A percentile compares a stretch with the other conserved stretches of the same genome.
These are phyloP conservation scores for Drosophila helvetica DNA, from an alignment of 2,888 invertebrate species.

Conservation along the genomic window DNA sequence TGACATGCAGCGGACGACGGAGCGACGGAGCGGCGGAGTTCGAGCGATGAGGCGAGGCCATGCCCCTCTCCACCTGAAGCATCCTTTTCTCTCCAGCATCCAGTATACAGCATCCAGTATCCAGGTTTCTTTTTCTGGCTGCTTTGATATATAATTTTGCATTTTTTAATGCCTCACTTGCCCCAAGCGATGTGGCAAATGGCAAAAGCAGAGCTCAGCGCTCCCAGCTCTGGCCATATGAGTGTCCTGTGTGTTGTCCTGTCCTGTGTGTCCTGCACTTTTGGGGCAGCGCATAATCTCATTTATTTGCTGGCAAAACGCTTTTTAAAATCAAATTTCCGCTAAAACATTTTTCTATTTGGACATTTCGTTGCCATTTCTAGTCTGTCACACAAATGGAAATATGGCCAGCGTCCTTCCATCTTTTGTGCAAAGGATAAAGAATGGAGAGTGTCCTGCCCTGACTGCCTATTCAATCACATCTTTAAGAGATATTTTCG, in stretches of 20 bases:
- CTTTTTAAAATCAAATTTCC: constrained; percentile 82
- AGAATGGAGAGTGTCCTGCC: not conserved
- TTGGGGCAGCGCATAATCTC: constrained; percentile 79
- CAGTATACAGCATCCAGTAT: too few relatives aligned
- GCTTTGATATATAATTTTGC: constrained; percentile 80
- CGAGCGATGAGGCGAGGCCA: constrained; percentile 27
- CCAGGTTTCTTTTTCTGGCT: constrained; percentile 36
- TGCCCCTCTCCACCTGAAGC: constrained; percentile 4
- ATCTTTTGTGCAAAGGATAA: not conserved
- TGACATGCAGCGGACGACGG: constrained; percentile 69
- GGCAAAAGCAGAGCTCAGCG: constrained; percentile 1
- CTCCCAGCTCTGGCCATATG: constrained; percentile 5
- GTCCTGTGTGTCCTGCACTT: constrained; percentile 60
- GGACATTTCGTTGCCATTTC: constrained; percentile 57
- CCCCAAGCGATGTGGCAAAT: constrained; percentile 51
- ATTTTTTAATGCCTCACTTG: constrained; percentile 79
- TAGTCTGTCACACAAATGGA: constrained; percentile 44
- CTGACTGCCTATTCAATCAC: not conserved
- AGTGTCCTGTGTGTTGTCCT: constrained; percentile 52
- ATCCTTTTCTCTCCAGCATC: not conserved
- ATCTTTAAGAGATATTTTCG: not conserved
- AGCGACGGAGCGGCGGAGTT: not conserved
- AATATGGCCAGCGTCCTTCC: constrained; percentile 22
- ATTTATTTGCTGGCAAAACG: constrained; percentile 82
- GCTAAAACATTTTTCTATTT: constrained; percentile 78